A percentile compares a stretch with the other conserved stretches of the same genome.
Conservation (phyloP, 2,888 invertebrate genomes). For the Trissolcus japonicus region DNA sequence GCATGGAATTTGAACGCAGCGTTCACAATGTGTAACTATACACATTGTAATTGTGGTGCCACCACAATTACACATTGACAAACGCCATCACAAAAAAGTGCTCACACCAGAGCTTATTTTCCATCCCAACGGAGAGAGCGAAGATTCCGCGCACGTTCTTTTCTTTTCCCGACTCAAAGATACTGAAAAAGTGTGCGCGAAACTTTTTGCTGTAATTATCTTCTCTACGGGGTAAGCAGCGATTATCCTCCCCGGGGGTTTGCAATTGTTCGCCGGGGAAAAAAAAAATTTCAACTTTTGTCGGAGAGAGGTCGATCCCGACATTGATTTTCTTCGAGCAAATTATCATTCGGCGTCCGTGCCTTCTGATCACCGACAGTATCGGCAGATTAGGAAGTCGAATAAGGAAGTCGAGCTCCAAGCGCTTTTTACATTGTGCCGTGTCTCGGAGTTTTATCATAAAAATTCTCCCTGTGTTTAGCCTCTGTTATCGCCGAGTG, state of each 20-base stretch:
- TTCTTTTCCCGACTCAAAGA: not conserved
- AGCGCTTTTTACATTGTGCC: no score
- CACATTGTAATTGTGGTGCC: constrained; percentile 44
- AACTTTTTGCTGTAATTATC: constrained; percentile 35
- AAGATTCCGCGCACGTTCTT: constrained; percentile 34
- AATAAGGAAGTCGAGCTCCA: not conserved
- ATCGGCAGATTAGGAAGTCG: constrained; percentile 1
- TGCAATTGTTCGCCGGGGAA: no score
- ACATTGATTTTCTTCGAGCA: constrained; percentile 6
- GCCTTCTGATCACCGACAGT: constrained; percentile 7
- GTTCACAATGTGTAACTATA: constrained; percentile 37
- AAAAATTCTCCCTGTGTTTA: no score
- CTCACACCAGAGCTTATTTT: constrained; percentile 17
- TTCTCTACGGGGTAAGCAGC: constrained; percentile 7
- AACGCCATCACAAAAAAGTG: constrained; percentile 31
- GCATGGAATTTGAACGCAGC: constrained; percentile 40
- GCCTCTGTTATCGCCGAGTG: no score
- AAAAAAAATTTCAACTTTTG: no score
- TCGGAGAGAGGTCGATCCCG: not conserved
- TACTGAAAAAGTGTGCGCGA: constrained; percentile 8
- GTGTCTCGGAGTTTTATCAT: no score
- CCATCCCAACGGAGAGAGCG: not conserved
- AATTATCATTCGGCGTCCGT: constrained; percentile 11
- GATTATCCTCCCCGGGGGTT: constrained; percentile 6
- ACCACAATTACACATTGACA: constrained; percentile 46